Evolutionary conservation across 1,140 invertebrate species (phyloP).

Genomic region (Bathynomus jamesi): DNA sequence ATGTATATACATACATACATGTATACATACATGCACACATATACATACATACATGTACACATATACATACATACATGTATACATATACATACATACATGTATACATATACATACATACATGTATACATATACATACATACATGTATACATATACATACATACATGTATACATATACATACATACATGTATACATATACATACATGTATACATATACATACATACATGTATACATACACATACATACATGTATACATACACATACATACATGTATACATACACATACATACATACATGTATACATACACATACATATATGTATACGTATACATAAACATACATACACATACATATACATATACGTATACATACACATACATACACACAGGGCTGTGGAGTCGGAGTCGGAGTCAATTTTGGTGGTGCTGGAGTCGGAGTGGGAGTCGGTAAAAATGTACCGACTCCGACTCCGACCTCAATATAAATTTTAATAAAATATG

Average conservation of each 20-base stretch:
- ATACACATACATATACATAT: constrained; percentile 6
- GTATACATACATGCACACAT: too few relatives aligned
- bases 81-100: background rate
- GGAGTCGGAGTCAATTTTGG: too few relatives aligned
- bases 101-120: constrained; percentile 2
- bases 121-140: constrained; percentile 2
- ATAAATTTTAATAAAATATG: too few relatives aligned
- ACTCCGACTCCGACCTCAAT: too few relatives aligned
- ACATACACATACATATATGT: constrained; percentile 4
- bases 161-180: background rate
- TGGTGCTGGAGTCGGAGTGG: too few relatives aligned
- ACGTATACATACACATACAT: background rate
- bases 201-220: background rate
- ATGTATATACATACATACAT: too few relatives aligned
- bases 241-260: background rate
- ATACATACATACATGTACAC: too few relatives aligned
- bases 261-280: constrained; percentile 4
- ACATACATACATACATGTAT: constrained; percentile 2
- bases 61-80: too few relatives aligned
- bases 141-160: constrained; percentile 1
- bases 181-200: background rate
- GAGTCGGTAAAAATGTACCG: too few relatives aligned
- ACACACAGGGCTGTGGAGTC: background rate
- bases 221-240: background rate
- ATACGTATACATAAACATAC: constrained; percentile 3